Evolutionary conservation across 2,797 vertebrate species (phyloP).

Genomic region (Catamblyrhynchus diadema): DNA sequence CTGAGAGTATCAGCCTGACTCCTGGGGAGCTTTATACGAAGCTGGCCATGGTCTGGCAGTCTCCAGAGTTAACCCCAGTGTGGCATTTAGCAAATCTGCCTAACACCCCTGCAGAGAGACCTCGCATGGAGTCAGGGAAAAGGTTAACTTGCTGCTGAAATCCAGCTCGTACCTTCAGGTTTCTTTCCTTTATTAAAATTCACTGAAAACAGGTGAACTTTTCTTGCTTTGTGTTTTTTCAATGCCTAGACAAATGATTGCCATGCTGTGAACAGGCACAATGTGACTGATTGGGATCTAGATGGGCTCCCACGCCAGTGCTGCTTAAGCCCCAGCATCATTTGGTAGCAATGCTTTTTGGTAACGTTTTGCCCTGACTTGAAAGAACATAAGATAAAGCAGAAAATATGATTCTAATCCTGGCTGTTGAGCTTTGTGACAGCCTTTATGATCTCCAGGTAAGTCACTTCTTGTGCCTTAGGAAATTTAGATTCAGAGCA

Average conservation of each 20-base stretch:
- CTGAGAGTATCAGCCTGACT: background rate
- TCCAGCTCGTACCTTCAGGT: background rate
- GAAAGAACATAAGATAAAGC: background rate
- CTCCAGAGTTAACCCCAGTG: background rate
- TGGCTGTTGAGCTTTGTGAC: background rate
- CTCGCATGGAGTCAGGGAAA: background rate
- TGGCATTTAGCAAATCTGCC: background rate
- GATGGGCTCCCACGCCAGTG: background rate
- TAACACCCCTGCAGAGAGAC: background rate
- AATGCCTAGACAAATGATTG: background rate
- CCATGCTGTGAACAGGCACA: background rate
- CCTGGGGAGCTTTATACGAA: background rate
- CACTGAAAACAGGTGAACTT: background rate
- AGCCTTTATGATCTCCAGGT: background rate
- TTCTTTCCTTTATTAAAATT: slow-evolving; percentile 11
- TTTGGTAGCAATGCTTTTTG: background rate
- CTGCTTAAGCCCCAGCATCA: background rate
- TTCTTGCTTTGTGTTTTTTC: background rate
- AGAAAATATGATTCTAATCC: slow-evolving; percentile 6
- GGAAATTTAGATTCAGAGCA: slow-evolving; percentile 1
- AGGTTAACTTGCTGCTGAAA: slow-evolving; percentile 16
- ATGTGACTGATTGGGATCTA: background rate
- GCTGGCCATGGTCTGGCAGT: background rate
- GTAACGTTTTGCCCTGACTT: slow-evolving; percentile 2
- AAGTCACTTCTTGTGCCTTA: background rate